A percentile compares a stretch with the other conserved stretches of the same genome.
Evolutionary conservation across 2,113 vertebrate genomes (phyloP).

Genomic region (Peromyscus polionotus): DNA sequence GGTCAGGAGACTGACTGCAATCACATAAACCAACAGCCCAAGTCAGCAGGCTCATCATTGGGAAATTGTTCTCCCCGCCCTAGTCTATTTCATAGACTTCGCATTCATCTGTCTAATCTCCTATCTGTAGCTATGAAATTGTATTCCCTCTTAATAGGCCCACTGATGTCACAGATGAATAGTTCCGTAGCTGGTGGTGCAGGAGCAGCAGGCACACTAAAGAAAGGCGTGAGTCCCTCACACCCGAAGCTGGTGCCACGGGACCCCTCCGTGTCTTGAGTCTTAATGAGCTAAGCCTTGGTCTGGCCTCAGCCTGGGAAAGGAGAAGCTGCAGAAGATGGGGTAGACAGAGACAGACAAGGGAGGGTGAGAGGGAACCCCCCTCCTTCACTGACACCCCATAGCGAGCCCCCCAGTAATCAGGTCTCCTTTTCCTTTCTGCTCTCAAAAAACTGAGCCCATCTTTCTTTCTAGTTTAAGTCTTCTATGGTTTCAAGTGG

Average conservation of each 20-base stretch:
- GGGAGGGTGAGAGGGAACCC: accelerated
- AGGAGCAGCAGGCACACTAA: slow-evolving; percentile 64
- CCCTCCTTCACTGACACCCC: background rate
- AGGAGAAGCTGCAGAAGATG: background rate
- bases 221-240: background rate
- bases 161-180: slow-evolving; percentile 82
- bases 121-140: slow-evolving; percentile 87
- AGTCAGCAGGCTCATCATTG: slow-evolving; percentile 55
- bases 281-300: accelerated
- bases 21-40: slow-evolving; percentile 62
- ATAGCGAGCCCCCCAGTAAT: accelerated
- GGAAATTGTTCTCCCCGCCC: slow-evolving; percentile 41
- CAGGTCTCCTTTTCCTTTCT: background rate
- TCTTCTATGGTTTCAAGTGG: background rate
- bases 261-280: accelerated
- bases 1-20: background rate
- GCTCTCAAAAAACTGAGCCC: background rate
- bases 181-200: slow-evolving; percentile 55
- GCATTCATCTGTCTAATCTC: slow-evolving; percentile 86
- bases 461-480: no score
- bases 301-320: background rate
- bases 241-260: background rate
- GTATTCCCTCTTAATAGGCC: slow-evolving; percentile 86
- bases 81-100: slow-evolving; percentile 51
- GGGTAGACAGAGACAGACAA: background rate